These are phyloP conservation scores for Eremophila alpestris DNA, from an alignment of 2,797 vertebrate species.

Conservation along the genomic window DNA sequence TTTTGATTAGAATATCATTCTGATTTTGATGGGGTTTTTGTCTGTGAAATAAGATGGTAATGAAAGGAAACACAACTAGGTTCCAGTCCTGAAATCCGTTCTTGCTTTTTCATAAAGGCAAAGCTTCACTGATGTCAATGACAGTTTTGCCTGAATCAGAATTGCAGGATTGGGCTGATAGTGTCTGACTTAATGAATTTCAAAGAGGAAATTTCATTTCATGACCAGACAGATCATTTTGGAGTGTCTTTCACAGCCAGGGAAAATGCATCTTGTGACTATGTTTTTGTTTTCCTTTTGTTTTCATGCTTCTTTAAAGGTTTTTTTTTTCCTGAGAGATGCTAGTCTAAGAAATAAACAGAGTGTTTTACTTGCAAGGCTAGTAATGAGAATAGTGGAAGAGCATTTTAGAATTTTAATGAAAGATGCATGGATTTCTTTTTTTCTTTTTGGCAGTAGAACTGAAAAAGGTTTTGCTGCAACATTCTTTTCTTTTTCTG, in stretches of 20 bases:
- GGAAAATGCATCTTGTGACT: not conserved
- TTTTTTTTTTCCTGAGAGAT: not conserved
- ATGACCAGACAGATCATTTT: constrained; percentile 48
- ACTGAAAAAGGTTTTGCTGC: not conserved
- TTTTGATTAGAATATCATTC: not conserved
- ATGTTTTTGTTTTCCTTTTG: not conserved
- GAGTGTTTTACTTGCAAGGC: not conserved
- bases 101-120: not conserved
- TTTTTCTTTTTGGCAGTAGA: not conserved
- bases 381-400: not conserved
- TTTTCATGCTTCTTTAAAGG: not conserved
- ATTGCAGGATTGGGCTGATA: not conserved
- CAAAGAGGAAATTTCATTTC: constrained; percentile 30
- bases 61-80: constrained; percentile 45
- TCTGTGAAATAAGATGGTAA: constrained; percentile 45
- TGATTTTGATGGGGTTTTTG: constrained; percentile 3
- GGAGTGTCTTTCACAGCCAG: not conserved
- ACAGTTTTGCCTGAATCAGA: constrained; percentile 44
- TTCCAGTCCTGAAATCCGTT: not conserved
- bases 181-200: constrained; percentile 59
- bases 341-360: not conserved
- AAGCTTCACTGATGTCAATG: constrained; percentile 8
- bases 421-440: not conserved
- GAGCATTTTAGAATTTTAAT: not conserved
- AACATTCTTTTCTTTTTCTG: not conserved